Conservation (phyloP, 1,140 invertebrate genomes). For the Piezodorus guildinii region DNA sequence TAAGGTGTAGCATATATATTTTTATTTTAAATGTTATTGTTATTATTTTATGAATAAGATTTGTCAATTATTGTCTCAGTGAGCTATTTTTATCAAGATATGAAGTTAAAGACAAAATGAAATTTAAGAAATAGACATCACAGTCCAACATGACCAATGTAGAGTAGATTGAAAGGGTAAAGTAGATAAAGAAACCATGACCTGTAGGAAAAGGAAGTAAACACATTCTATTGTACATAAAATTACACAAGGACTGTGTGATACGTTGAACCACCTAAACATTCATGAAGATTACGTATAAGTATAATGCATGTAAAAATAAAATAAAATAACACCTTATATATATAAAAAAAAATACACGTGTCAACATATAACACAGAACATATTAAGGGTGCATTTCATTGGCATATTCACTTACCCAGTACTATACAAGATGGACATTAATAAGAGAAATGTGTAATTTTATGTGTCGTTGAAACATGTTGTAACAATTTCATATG, state of each 20-base stretch:
- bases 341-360: background rate
- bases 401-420: slow-evolving; percentile 4
- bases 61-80: too few relatives aligned
- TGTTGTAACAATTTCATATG: background rate
- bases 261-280: background rate
- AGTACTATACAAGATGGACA: background rate
- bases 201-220: background rate
- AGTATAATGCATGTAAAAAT: background rate
- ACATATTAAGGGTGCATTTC: background rate
- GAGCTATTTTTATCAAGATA: too few relatives aligned
- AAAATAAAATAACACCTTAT: background rate
- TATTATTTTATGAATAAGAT: too few relatives aligned
- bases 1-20: too few relatives aligned
- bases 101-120: too few relatives aligned
- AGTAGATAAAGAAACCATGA: background rate
- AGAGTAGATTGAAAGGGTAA: too few relatives aligned
- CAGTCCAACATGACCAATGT: too few relatives aligned
- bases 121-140: too few relatives aligned
- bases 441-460: too few relatives aligned
- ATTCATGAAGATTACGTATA: background rate
- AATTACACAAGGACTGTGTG: slow-evolving; percentile 1
- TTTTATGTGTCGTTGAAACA: too few relatives aligned
- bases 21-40: too few relatives aligned
- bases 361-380: slow-evolving; percentile 2
- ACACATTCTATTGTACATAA: background rate